Evolutionary conservation across 2,113 vertebrate genomes (phyloP).

Genomic region (Maccullochella peelii): DNA sequence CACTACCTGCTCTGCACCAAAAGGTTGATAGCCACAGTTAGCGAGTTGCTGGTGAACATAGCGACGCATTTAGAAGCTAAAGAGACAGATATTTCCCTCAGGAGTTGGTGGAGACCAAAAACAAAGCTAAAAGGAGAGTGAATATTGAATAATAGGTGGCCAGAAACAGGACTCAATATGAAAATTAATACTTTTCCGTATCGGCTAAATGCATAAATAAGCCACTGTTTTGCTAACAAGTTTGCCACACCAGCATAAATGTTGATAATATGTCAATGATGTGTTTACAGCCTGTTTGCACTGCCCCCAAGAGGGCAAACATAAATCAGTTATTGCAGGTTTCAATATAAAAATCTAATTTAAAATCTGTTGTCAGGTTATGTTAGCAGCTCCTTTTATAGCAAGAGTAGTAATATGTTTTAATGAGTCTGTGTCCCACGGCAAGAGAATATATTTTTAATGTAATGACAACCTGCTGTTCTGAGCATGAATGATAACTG

Average conservation of each 20-base stretch:
- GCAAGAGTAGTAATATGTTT: background rate
- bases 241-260: background rate
- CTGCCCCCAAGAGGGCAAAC: background rate
- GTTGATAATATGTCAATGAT: background rate
- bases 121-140: background rate
- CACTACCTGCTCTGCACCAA: background rate
- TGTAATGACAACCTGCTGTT: background rate
- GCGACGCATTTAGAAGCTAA: background rate
- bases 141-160: background rate
- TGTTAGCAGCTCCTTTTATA: background rate
- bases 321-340: background rate
- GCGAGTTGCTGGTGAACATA: background rate
- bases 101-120: background rate
- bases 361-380: background rate
- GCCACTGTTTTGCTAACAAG: background rate
- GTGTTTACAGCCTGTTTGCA: background rate
- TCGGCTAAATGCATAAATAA: background rate
- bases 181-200: background rate
- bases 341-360: background rate
- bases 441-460: background rate
- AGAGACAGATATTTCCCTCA: background rate
- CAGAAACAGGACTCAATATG: background rate
- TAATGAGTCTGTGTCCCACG: too few species aligned
- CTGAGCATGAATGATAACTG: background rate
- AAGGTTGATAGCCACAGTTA: background rate